Percentiles rank a stretch among this genome's conserved stretches.
Evolutionary conservation across 1,140 invertebrate genomes (phyloP).

Genomic region (Brachionus paranguensis): DNA sequence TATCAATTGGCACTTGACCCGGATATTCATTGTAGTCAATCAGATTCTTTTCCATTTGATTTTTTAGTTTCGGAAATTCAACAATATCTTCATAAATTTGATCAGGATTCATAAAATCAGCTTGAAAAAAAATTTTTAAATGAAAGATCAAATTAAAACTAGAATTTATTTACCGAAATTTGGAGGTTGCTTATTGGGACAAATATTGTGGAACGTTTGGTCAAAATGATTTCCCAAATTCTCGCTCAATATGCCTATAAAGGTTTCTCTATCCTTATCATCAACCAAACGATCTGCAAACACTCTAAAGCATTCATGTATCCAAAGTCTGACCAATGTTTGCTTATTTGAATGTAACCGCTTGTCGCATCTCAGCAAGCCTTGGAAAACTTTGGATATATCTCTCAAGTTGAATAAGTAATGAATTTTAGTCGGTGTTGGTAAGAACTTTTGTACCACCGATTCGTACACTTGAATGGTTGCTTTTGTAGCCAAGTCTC

Average conservation of each 20-base stretch:
- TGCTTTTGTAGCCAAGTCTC: constrained; percentile 61
- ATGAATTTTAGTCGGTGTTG: constrained; percentile 78
- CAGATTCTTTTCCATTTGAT: constrained; percentile 64
- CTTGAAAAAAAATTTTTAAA: constrained; percentile 46
- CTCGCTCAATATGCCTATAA: constrained; percentile 65
- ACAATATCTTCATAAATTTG: constrained; percentile 70
- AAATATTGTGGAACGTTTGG: constrained; percentile 69
- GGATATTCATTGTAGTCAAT: constrained; percentile 72
- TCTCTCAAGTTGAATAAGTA: constrained; percentile 79
- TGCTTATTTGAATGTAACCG: constrained; percentile 67
- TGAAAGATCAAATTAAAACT: constrained; percentile 44
- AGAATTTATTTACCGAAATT: constrained; percentile 62
- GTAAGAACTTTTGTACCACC: constrained; percentile 67
- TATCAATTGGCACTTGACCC: constrained; percentile 68
- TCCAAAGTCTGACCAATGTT: constrained; percentile 69
- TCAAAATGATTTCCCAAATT: constrained; percentile 70
- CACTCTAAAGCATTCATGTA: constrained; percentile 74
- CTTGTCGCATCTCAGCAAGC: constrained; percentile 66
- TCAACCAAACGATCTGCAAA: constrained; percentile 74
- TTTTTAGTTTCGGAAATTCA: constrained; percentile 61
- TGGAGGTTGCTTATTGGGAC: constrained; percentile 67
- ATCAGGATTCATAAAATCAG: constrained; percentile 67
- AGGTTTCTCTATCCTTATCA: constrained; percentile 70
- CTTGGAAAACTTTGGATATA: constrained; percentile 73
- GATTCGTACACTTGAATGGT: constrained; percentile 70